phyloP scores from a whole-genome alignment of 2,797 vertebrate genomes.

The Poeciliopsis infans region DNA sequence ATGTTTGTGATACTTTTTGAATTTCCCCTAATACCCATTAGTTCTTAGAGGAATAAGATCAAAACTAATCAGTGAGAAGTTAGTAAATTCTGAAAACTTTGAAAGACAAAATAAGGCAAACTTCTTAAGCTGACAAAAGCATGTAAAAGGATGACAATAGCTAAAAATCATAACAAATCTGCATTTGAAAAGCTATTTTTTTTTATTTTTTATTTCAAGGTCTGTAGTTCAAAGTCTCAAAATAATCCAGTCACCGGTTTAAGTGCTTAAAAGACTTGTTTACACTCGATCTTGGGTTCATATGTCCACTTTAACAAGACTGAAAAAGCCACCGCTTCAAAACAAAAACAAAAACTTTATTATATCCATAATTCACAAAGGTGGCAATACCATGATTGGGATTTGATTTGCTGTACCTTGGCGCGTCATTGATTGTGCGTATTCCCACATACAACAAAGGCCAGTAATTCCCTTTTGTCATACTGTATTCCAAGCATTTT shows the following conservation, averaged over 20 bases:
- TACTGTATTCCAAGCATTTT: conserved; percentile 12
- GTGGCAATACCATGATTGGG: not conserved
- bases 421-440: not conserved
- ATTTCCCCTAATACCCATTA: not conserved
- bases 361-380: no score
- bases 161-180: not conserved
- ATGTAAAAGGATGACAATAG: not conserved
- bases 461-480: conserved; percentile 5
- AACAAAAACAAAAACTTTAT: not conserved
- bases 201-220: no score
- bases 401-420: not conserved
- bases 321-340: not conserved
- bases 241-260: not conserved
- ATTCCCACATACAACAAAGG: not conserved
- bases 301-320: not conserved
- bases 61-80: not conserved
- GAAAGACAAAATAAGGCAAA: not conserved
- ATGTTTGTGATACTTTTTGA: not conserved
- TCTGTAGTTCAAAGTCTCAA: not conserved
- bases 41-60: not conserved
- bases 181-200: not conserved
- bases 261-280: not conserved
- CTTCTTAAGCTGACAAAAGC: not conserved
- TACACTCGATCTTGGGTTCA: not conserved
- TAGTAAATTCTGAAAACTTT: not conserved